These are phyloP conservation scores for Lasioglossum figueresi DNA, from an alignment of 2,888 invertebrate genomes.

Conservation along the genomic window DNA sequence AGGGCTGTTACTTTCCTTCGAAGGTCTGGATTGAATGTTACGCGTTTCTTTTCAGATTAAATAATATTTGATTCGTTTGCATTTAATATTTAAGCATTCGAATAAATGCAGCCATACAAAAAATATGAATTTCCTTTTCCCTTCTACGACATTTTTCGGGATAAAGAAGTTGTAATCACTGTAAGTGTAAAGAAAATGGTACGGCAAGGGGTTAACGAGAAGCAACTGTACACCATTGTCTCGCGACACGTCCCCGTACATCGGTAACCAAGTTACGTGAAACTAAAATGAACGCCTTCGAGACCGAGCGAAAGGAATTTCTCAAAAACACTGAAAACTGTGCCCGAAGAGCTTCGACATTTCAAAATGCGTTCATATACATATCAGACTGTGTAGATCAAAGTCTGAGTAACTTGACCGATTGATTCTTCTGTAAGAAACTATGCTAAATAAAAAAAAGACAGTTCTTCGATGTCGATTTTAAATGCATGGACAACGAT, in stretches of 20 bases:
- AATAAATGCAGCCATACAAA: too few relatives aligned
- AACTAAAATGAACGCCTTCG: not conserved
- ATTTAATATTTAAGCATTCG: too few relatives aligned
- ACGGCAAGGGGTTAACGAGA: not conserved
- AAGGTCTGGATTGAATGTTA: too few relatives aligned
- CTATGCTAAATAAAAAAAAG: not conserved
- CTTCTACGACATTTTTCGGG: too few relatives aligned
- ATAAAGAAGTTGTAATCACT: too few relatives aligned
- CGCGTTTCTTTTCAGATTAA: too few relatives aligned
- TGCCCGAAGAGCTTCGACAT: not conserved
- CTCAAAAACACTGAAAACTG: not conserved
- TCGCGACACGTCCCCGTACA: not conserved
- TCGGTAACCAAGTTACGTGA: not conserved
- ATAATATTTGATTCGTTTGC: too few relatives aligned
- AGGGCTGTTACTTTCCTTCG: too few relatives aligned
- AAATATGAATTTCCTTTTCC: too few relatives aligned
- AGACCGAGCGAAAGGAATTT: not conserved
- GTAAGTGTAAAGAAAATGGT: too few relatives aligned
- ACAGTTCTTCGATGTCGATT: not conserved
- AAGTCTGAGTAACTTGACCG: not conserved
- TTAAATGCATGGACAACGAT: not conserved
- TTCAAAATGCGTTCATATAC: not conserved
- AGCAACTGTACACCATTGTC: not conserved
- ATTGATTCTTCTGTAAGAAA: not conserved
- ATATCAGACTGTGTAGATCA: not conserved